Conservation (phyloP, 2,113 vertebrate genomes). For the Petrocephalus microphthalmus region DNA sequence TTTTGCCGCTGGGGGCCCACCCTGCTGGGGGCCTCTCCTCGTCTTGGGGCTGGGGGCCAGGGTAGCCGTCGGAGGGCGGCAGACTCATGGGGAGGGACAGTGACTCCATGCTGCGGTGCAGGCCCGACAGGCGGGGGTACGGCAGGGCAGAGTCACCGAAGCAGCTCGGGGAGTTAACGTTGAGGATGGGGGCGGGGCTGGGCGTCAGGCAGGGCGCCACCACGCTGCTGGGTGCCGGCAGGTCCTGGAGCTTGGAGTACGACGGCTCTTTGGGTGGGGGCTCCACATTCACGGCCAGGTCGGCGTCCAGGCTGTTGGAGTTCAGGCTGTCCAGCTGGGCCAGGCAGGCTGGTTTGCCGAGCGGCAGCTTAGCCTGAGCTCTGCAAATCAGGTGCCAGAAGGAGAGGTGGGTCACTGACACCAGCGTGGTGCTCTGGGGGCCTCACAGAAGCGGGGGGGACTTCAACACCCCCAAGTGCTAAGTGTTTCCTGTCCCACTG, state of each 20-base stretch:
- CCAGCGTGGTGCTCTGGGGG: not conserved
- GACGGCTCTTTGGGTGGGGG: constrained; percentile 59
- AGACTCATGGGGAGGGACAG: constrained; percentile 86
- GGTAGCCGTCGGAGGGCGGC: constrained; percentile 61
- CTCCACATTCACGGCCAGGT: constrained; percentile 53
- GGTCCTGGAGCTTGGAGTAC: constrained; percentile 72
- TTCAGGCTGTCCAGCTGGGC: constrained; percentile 83
- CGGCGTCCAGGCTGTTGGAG: constrained; percentile 77
- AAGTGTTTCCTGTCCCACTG: not conserved
- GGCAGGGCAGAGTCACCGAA: constrained; percentile 77
- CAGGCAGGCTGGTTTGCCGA: constrained; percentile 73
- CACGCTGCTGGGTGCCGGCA: constrained; percentile 44
- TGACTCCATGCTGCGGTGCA: constrained; percentile 94
- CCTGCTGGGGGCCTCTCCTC: constrained; percentile 44
- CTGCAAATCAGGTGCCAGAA: constrained; percentile 44
- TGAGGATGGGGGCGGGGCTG: constrained; percentile 87
- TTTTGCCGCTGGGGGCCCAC: constrained; percentile 50
- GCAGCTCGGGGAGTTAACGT: constrained; percentile 84
- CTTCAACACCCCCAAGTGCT: not conserved
- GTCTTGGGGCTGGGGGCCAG: constrained; percentile 45
- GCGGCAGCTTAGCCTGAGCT: constrained; percentile 69
- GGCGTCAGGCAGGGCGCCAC: constrained; percentile 70
- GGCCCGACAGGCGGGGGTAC: constrained; percentile 78
- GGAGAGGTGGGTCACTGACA: not conserved
- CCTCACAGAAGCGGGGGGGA: not conserved